Evolutionary conservation across 2,888 invertebrate genomes (phyloP), one percentile per base, ranked within the genome.

Genomic region (Tanytarsus gracilentus): DNA sequence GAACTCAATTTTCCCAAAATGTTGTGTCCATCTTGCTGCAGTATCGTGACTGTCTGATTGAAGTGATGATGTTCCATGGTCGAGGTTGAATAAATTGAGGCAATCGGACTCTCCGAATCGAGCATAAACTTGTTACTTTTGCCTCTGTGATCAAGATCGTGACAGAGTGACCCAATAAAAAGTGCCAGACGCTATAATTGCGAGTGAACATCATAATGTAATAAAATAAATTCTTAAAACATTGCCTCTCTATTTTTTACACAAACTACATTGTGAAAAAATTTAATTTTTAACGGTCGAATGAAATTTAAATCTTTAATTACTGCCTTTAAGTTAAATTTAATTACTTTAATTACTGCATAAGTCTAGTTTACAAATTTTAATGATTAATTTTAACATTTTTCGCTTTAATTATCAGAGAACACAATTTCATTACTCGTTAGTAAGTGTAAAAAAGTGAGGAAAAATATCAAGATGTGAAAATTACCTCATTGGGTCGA

Each of bases 21-120:
- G 68, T 92, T 91, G 72, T 90, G 89, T 0, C 88, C 88, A 62
- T 89, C 88, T 83, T 85, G 84, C 70, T 90, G 90, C 14, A 91
- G 74, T 64, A 91, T 90, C 11, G 86, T 85, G 26, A 90, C 86
- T 0, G 90, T 89, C 69, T 89, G 90, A 69, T 91, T 90, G 70
- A 90, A 91, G 71, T 91, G 90, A 69, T 91, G 90, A 68, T 91
- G 88, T 69, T 91, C 91, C 78, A 90, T 81, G 0, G 90, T 88
- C 0, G 88, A 88, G 0, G 90, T 91, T 29, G 87, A 83, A 71
- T 91, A 91, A 70, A 92, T 86, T 25, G 86, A 81, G 0, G 90
- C 90, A 33, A 92, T 73, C 0, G 91, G 90, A 1, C 89, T 87
- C 59, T 84, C 85, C 23, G 84, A 86, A 65, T 88, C 86, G 65